Evolutionary conservation across 1,140 invertebrate species (phyloP), one percentile per base, ranked within the genome.

Genomic region (Drosophila repleta): DNA sequence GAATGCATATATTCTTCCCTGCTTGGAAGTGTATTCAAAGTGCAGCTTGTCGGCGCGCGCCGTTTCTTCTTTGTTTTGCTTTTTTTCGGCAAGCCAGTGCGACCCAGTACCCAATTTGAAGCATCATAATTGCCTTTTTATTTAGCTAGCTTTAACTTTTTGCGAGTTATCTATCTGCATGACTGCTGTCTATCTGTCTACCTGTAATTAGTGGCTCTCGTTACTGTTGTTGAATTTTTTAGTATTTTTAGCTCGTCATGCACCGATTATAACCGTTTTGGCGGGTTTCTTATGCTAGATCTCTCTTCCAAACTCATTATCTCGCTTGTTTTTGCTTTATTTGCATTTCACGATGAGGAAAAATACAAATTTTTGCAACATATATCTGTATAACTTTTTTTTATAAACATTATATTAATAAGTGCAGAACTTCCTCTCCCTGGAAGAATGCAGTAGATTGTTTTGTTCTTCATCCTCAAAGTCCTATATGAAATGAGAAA

Each of bases 41-140:
- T 35, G 32, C 32, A 11, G 32, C 10, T 35, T 35, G 32, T 13
- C 11, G 32, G 3, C 10, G 0, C 11, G 11, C 11, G 0, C 8
- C 6, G 6, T 13, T 2, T 48, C 5, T 2, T 6, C 4, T 49
- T 24, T 26, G 37, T 26, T 65, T 58, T 37, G 2, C 26, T n/a
- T 32, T 48, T 55, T 65, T 52, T 67, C 21, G 43, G 43, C 15
- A n/a, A 49, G 43, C 37, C 11, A 29, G 20, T 55, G 21, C 67
- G 43, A 20, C 67, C 67, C 67, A 64, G 35, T 70, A 24, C 18
- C 52, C 67, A 70, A 70, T 70, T 70, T 65, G 32, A 15, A 57
- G 15, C 18, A 35, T 11, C 43, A 49, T 56, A 65, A 70, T 70
- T 65, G 29, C 10, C 39, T 29, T 57, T 57, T 26, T 41, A 35